These are phyloP conservation scores for Chelon labrosus DNA, from an alignment of 2,797 vertebrate species.

Conservation along the genomic window DNA sequence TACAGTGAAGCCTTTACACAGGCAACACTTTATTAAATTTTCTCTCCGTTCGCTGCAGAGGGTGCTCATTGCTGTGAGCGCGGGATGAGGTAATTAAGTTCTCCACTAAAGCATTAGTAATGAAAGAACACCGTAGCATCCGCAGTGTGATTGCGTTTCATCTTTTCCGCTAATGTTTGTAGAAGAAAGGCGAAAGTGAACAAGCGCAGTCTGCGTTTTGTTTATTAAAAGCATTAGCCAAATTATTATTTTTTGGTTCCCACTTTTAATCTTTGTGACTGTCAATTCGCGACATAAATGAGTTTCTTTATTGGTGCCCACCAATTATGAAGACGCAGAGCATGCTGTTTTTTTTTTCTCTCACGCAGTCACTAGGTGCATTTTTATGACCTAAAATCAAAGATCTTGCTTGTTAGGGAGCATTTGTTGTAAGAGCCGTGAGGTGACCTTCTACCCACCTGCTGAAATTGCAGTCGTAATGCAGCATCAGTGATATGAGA, in stretches of 20 bases:
- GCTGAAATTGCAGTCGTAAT: background rate
- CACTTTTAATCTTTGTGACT: background rate
- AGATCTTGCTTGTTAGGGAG: background rate
- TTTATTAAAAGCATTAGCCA: background rate
- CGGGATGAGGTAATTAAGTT: slow-evolving; percentile 51
- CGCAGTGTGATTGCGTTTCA: slow-evolving; percentile 19
- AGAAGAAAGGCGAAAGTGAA: background rate
- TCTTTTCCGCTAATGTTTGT: slow-evolving; percentile 20
- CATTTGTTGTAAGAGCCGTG: background rate
- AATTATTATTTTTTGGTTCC: background rate
- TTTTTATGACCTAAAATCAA: slow-evolving; percentile 9
- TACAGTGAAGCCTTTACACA: slow-evolving; percentile 11
- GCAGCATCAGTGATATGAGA: background rate
- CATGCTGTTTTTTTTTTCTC: background rate
- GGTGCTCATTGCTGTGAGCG: slow-evolving; percentile 36
- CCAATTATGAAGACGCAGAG: background rate
- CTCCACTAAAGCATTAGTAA: slow-evolving; percentile 25
- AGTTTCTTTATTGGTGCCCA: background rate
- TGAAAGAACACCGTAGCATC: slow-evolving; percentile 10
- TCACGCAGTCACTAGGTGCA: background rate
- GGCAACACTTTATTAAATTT: slow-evolving; percentile 38
- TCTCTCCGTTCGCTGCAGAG: slow-evolving; percentile 28
- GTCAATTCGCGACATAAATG: background rate
- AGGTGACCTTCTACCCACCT: background rate
- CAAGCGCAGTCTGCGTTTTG: background rate